Evolutionary conservation across 2,797 vertebrate genomes (phyloP), one percentile per base, ranked within the genome.

Genomic region (Syngnathus rostellatus): DNA sequence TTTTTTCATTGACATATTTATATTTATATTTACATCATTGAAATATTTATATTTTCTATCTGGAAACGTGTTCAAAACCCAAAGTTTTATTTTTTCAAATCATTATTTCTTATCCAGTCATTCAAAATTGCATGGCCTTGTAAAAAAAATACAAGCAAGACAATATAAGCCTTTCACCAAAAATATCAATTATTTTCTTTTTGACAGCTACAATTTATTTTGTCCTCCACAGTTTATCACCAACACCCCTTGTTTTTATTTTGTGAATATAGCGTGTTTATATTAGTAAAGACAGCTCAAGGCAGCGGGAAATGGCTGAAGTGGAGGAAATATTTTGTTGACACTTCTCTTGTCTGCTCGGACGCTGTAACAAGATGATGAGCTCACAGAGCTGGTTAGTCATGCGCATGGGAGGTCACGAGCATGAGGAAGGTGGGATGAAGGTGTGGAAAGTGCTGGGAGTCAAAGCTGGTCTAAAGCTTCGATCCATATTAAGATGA

Each of bases 401-500:
- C 78, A 72, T 55, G 62, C 25, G 55, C 55, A 63, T 50, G 62
- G 68, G 70, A 60, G 51, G 2, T 12, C 59, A 23, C 2, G 50
- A 61, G 59, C 51, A 63, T 37, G 62, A 66, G 39, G 58, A 46
- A 72, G 68, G 67, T 74, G 68, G 59, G 39, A 61, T 69, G 71
- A 76, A 67, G 73, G 73, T 71, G 74, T 63, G 63, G 73, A 73
- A 83, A 79, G 79, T 76, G 74, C 68, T 31, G 25, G 66, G 76
- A 82, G 79, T 81, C 76, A 78, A 81, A 83, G 79, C 72, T 69
- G 67, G 68, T 69, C 73, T 65, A 74, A 66, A 75, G 75, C 25
- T 9, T 70, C 75, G 77, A 83, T 80, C 77, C 72, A 57, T 65
- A 80, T 74, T 73, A 72, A 83, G 73, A 71, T 43, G 2, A 63